Base-by-base conservation (phyloP, 2,888 invertebrate genomes). In the Bruchidius siliquastri region DNA sequence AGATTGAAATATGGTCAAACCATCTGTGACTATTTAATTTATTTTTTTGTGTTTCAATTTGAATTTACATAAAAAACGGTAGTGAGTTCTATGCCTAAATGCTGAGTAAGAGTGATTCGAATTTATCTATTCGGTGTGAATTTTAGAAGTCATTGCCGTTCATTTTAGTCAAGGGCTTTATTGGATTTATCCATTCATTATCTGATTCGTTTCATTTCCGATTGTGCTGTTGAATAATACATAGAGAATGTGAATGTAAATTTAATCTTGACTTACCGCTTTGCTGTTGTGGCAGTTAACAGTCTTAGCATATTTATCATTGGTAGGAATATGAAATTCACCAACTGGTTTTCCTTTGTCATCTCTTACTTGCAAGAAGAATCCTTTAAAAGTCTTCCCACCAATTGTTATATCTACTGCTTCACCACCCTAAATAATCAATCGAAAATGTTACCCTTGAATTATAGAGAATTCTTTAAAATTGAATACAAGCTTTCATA, bases 291-390 rank as follows among this genome's bases (percentile, higher is more conserved):
- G 84, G 75, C 91, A 91, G 84, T 89, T 87, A 76, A 90, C 83
- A 20, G 88, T 85, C 80, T 89, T 88, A 0, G 90, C 88, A 80
- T 88, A 88, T 76, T 82, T 83, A 74, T 91, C 89, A 72, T 84
- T 85, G 26, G 87, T 84, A 13, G 89, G 84, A 10, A 91, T 84
- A n/a, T 87, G 85, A 85, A 93, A 93, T 71, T 86, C 86, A 30
- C 93, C 93, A 2, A 93, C 89, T 0, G 91, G 90, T 72, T 89
- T 88, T 6, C 89, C 88, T 20, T 88, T 89, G 49, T 49, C 49
- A 4, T 88, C 85, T 69, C 92, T 89, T 0, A 91, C 93, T 86
- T 93, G 91, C 74, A 93, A 83, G 74, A 93, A 85, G 82, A 92
- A 89, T 20, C 93, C 93, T 73, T 91, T 89, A 85, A 92, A 91